These are phyloP conservation scores for Spodoptera littoralis DNA, from an alignment of 2,888 invertebrate species.

Conservation along the genomic window DNA sequence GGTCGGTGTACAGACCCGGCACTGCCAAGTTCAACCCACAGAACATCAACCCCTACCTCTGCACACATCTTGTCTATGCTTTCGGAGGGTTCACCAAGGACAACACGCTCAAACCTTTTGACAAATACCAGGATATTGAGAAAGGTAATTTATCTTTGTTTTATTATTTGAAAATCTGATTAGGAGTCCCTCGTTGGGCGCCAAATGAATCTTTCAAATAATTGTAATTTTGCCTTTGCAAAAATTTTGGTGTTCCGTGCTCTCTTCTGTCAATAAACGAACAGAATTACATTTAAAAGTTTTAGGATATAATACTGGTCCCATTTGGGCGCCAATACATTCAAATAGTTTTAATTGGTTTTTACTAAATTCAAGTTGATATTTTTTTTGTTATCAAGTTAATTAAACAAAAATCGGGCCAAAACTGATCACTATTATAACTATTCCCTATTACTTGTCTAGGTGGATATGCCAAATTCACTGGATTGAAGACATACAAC, in stretches of 20 bases:
- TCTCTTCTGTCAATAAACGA: too few relatives aligned
- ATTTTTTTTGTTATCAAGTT: too few relatives aligned
- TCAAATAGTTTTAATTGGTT: too few relatives aligned
- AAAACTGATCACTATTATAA: too few relatives aligned
- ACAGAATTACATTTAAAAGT: too few relatives aligned
- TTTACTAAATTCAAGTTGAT: too few relatives aligned
- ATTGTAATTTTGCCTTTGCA: too few relatives aligned
- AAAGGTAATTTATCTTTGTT: conserved; percentile 90
- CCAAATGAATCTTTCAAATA: neutral
- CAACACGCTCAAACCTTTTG: conserved; percentile 96
- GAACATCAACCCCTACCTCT: conserved; percentile 98
- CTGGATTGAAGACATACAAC: conserved; percentile 97
- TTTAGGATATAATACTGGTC: neutral
- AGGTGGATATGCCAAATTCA: conserved; percentile 98
- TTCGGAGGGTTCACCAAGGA: conserved; percentile 98
- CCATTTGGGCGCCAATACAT: conserved; percentile 3
- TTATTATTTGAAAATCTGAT: neutral
- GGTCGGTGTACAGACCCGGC: conserved; percentile 97
- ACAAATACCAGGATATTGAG: conserved; percentile 98
- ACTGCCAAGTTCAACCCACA: conserved; percentile 97
- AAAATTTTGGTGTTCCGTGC: neutral
- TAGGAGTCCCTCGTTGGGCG: conserved; percentile 13
- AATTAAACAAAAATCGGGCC: too few relatives aligned
- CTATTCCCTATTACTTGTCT: too few relatives aligned
- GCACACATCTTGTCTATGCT: conserved; percentile 97